Conservation (phyloP, 2,888 invertebrate species). For the Cheilosia scutellata region DNA sequence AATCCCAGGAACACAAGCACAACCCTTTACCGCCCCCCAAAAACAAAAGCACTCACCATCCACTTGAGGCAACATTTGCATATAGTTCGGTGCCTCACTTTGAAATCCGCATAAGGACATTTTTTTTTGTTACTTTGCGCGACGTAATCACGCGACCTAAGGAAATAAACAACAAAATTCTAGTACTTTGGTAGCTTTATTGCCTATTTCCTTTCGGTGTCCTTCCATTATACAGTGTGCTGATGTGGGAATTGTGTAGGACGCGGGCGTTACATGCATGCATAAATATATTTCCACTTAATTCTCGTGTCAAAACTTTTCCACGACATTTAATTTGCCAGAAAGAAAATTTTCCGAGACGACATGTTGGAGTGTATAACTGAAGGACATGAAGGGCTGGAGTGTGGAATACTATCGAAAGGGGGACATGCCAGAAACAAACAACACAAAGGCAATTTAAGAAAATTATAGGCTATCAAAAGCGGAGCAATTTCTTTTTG, state of each 20-base stretch:
- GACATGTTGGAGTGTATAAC: slow-evolving; percentile 18
- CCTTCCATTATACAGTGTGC: slow-evolving; percentile 20
- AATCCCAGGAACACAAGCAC: neutral
- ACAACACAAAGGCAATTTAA: slow-evolving; percentile 70
- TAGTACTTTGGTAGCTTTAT: slow-evolving; percentile 68
- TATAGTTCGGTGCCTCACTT: slow-evolving; percentile 37
- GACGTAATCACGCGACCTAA: slow-evolving; percentile 59
- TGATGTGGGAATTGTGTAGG: slow-evolving; percentile 1
- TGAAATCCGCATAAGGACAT: slow-evolving; percentile 60
- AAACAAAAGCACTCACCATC: slow-evolving; percentile 1
- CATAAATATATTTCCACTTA: slow-evolving; percentile 75
- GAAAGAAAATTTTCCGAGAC: slow-evolving; percentile 41
- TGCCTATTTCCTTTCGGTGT: slow-evolving; percentile 72
- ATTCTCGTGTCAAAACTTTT: slow-evolving; percentile 76
- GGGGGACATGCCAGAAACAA: slow-evolving; percentile 34
- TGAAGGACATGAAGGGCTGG: slow-evolving; percentile 47
- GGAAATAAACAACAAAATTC: slow-evolving; percentile 72
- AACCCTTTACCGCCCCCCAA: slow-evolving; percentile 3
- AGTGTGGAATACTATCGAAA: slow-evolving; percentile 45
- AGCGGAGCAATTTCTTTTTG: slow-evolving; percentile 49
- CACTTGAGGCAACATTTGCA: slow-evolving; percentile 50
- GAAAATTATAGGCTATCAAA: slow-evolving; percentile 74
- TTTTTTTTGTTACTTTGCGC: slow-evolving; percentile 13
- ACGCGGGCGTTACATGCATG: slow-evolving; percentile 70
- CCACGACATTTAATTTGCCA: slow-evolving; percentile 75